These are phyloP conservation scores for Ataeniobius toweri DNA, from an alignment of 2,797 vertebrate species.

Conservation along the genomic window DNA sequence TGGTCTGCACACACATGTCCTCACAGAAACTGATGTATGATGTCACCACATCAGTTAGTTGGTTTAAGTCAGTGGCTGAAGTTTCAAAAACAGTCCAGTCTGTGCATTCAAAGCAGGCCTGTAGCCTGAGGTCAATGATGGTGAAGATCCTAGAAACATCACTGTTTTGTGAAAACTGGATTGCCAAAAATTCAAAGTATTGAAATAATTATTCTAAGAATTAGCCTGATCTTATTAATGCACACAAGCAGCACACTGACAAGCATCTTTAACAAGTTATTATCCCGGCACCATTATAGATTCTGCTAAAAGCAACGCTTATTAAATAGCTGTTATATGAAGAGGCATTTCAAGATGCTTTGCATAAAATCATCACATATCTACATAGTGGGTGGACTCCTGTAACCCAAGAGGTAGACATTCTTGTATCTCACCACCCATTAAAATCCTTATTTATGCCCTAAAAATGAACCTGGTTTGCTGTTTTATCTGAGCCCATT, in stretches of 20 bases:
- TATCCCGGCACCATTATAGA: neutral
- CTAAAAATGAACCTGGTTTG: constrained; percentile 47
- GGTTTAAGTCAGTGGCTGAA: too few relatives aligned
- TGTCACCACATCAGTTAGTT: too few relatives aligned
- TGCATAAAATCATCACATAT: constrained; percentile 39
- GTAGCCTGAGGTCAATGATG: neutral
- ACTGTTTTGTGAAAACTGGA: constrained; percentile 10
- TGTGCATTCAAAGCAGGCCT: too few relatives aligned
- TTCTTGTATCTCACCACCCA: constrained; percentile 18
- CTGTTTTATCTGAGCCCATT: constrained; percentile 55
- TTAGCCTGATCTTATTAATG: constrained; percentile 11
- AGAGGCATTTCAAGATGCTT: constrained; percentile 32
- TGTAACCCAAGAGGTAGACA: constrained; percentile 38
- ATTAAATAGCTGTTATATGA: constrained; percentile 20
- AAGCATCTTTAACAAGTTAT: constrained; percentile 10
- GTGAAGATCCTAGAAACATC: constrained; percentile 9
- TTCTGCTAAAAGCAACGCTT: constrained; percentile 5
- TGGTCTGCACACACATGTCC: too few relatives aligned
- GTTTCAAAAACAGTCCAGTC: too few relatives aligned
- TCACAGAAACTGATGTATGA: too few relatives aligned
- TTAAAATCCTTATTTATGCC: constrained; percentile 53
- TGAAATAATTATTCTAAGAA: neutral
- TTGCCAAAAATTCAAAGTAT: neutral
- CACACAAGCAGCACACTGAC: constrained; percentile 9
- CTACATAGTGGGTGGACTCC: constrained; percentile 50